Evolutionary conservation across 2,797 vertebrate species (phyloP), one percentile per base, ranked within the genome.

Genomic region (Sebastes taczanowskii): DNA sequence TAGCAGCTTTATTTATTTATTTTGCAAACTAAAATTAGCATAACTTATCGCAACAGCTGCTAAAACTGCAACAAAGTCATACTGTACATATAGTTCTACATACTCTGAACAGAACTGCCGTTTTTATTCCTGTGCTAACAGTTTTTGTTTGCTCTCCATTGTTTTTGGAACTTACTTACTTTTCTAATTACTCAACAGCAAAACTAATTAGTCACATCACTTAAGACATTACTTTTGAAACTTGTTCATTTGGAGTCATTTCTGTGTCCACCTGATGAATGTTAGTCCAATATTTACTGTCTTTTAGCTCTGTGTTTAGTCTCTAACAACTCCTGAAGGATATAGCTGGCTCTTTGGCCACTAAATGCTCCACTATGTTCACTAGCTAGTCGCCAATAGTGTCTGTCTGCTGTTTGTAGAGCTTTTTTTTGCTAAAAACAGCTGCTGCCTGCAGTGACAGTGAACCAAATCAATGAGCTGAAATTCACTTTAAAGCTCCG

Each of bases 1-100:
- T 55, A 80, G 63, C 35, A 74, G 63, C 64, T 83, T 75, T 88
- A 38, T 38, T 38, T 38, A 38, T 38, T 38, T 38, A 38, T 38
- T 42, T 42, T 16, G 38, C 14, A 14, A 6, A 42, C 38, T 42
- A 42, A 63, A 74, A 83, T 78, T 76, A 67, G 25, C 64, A 78
- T 77, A n/a, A 75, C 61, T 42, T 56, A 30, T 27, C 23, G 1
- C n/a, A 65, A 72, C 27, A 78, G 71, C 53, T 84, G 78, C 49
- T 56, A 14, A 58, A 55, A 62, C 13, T 58, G 16, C 27, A 60
- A 20, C 11, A 59, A 30, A 66, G 59, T 66, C 55, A 62, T 23
- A 55, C 32, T 32, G 16, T 52, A 27, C 11, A 32, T 35, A 56
- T 4, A 71, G 29, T n/a, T 34, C 7, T n/a, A 68, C 8, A 63